Evolutionary conservation across 2,797 vertebrate species (phyloP).

Genomic region (Oreochromis mossambicus): DNA sequence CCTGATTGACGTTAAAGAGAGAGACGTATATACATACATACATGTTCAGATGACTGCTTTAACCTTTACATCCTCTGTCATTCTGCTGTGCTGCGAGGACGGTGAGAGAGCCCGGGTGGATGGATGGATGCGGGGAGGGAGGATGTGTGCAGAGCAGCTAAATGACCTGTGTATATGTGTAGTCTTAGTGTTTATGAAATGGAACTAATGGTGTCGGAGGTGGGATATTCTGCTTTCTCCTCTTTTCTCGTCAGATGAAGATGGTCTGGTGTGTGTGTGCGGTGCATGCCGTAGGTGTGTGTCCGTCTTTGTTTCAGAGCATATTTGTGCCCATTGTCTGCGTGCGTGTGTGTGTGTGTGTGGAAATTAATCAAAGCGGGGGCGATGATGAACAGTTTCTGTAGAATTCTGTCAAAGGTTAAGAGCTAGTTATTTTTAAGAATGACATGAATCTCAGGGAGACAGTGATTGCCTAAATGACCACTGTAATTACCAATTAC

Average conservation of each 20-base stretch:
- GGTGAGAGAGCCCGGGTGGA: constrained; percentile 3
- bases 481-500: constrained; percentile 99
- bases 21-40: background rate
- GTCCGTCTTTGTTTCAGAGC: constrained; percentile 51
- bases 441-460: constrained; percentile 99
- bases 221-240: constrained; percentile 27
- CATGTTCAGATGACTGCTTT: background rate
- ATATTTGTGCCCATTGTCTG: constrained; percentile 48
- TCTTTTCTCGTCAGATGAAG: background rate
- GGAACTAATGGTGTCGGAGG: constrained; percentile 58
- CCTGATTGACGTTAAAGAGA: background rate
- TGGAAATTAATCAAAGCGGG: constrained; percentile 99
- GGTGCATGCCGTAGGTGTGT: constrained; percentile 35
- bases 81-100: constrained; percentile 36
- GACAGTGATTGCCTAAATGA: constrained; percentile 99
- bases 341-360: constrained; percentile 81
- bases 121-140: constrained; percentile 2
- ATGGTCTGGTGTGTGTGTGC: background rate
- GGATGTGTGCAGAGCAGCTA: constrained; percentile 56
- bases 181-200: constrained; percentile 87
- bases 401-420: constrained; percentile 99
- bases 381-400: constrained; percentile 99
- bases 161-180: constrained; percentile 83
- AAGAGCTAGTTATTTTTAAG: constrained; percentile 99
- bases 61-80: background rate